A percentile compares a stretch with the other conserved stretches of the same genome.
These are phyloP conservation scores for Chaetorhynchus papuensis DNA, from an alignment of 2,113 vertebrate species.

Conservation along the genomic window DNA sequence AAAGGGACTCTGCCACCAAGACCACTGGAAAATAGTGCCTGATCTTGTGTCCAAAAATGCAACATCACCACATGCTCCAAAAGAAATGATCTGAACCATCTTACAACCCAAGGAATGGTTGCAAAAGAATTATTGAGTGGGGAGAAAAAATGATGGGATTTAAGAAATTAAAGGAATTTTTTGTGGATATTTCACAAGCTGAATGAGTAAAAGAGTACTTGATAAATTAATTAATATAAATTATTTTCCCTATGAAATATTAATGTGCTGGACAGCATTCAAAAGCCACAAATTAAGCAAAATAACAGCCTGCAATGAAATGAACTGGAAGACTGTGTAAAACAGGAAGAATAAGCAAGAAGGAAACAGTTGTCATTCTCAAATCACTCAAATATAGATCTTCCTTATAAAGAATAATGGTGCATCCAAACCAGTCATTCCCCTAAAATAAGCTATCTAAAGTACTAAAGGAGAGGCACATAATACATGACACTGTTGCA, in stretches of 20 bases:
- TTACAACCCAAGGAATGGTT: background rate
- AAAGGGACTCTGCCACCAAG: background rate
- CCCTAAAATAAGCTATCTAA: slow-evolving; percentile 17
- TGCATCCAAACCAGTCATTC: background rate
- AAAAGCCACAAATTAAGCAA: background rate
- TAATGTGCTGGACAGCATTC: background rate
- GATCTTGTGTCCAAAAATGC: background rate
- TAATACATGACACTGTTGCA: slow-evolving; percentile 1
- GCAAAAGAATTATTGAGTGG: background rate
- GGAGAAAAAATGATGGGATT: rapidly evolving
- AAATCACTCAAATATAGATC: slow-evolving; percentile 9
- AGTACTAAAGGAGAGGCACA: background rate
- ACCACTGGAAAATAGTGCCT: background rate
- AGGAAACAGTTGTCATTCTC: background rate
- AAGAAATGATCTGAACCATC: background rate
- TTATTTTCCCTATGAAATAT: background rate
- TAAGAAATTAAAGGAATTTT: background rate
- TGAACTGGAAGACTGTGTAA: background rate
- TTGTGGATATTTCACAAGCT: background rate
- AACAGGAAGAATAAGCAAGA: background rate
- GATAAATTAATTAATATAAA: background rate
- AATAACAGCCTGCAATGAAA: background rate
- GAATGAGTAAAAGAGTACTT: background rate
- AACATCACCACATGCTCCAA: too few species aligned
- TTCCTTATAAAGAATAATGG: slow-evolving; percentile 26